Evolutionary conservation across 2,797 vertebrate genomes (phyloP), one percentile per base, ranked within the genome.

Genomic region (Chelon labrosus): DNA sequence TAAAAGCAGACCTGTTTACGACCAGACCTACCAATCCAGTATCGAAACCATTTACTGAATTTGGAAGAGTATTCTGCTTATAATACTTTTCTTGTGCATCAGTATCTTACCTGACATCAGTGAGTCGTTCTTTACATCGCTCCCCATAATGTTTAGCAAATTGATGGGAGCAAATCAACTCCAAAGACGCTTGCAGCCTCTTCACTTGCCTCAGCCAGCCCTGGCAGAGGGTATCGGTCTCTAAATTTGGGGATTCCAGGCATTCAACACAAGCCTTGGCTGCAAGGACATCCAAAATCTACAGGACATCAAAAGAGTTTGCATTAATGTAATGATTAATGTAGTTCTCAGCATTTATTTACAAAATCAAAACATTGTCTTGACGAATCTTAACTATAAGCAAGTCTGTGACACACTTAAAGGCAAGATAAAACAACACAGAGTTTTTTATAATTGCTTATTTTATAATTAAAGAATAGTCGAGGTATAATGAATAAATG

Each of bases 201-300:
- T 86, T 86, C 38, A 86, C 81, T 25, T 77, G 52, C 49, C 65
- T 79, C 39, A 82, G 50, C 84, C 84, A 86, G 4, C 3, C 0
- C 22, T 59, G 59, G 20, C 49, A 84, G 31, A 0, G 42, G 19
- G 10, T 42, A 55, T 58, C 75, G 4, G 35, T 65, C 8, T 69
- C 42, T n/a, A 86, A 58, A 25, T 42, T 41, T 31, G 53, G 16
- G 62, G 25, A 3, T 31, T 72, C 75, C 44, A 86, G 41, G 37
- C 2, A 35, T 69, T 86, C 81, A 66, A 84, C 55, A 71, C 81
- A 86, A 22, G 81, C 84, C 49, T 38, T 7, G n/a, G 84, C 81
- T 60, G 84, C 78, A 38, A 42, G 5, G 10, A 86, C 66, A 63
- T 86, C 84, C 70, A 79, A 62, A 72, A 82, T 73, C 84, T 86